These are phyloP conservation scores for Scelioninae gen. 1 DNA, from an alignment of 2,888 invertebrate species.

Conservation along the genomic window DNA sequence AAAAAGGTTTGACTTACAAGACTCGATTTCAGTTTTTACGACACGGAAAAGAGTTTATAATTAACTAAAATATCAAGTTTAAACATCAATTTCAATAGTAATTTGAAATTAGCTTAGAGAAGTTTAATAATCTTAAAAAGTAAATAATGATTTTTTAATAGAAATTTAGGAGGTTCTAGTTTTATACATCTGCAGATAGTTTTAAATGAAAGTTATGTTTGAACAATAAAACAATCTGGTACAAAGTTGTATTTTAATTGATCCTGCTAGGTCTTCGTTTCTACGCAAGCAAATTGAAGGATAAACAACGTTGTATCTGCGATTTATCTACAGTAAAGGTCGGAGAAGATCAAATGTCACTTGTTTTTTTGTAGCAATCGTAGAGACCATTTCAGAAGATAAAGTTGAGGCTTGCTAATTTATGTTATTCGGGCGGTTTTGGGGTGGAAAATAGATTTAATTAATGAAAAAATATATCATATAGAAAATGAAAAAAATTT, in stretches of 20 bases:
- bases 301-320: conserved; percentile 45
- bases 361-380: conserved; percentile 14
- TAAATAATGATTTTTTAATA: no score
- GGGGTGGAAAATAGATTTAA: no score
- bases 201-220: neutral
- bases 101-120: no score
- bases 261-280: neutral
- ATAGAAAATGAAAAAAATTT: no score
- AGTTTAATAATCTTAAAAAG: no score
- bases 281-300: conserved; percentile 25
- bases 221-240: conserved; percentile 4
- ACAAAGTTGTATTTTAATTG: conserved; percentile 24
- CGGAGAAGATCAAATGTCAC: conserved; percentile 26
- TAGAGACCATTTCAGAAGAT: conserved; percentile 19
- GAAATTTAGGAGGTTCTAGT: no score
- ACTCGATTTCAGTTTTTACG: no score
- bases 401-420: conserved; percentile 17
- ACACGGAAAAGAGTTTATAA: neutral
- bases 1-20: no score
- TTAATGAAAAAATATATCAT: no score
- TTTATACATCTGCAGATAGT: no score
- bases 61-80: neutral
- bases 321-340: conserved; percentile 24
- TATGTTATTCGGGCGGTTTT: conserved; percentile 12
- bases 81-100: no score